Percentiles rank a stretch among this genome's conserved stretches.
Conservation (phyloP, 2,888 invertebrate genomes). For the Cerceris ruficornis region DNA sequence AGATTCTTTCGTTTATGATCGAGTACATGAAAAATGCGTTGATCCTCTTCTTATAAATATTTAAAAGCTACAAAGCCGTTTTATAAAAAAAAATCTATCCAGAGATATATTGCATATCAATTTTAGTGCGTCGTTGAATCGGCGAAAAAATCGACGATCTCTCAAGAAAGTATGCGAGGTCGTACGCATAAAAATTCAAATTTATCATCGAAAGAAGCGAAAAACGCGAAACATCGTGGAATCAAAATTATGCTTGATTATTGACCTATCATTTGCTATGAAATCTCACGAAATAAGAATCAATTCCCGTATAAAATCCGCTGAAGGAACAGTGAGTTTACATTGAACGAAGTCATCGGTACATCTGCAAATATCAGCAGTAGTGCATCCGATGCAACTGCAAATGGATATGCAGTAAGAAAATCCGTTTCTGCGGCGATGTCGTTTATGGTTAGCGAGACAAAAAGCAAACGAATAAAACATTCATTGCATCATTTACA, state of each 20-base stretch:
- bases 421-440: constrained; percentile 8
- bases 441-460: constrained; percentile 17
- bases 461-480: constrained; percentile 7
- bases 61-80: too few relatives aligned
- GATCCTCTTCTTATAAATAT: too few relatives aligned
- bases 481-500: background rate
- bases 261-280: constrained; percentile 36
- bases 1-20: too few relatives aligned
- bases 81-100: too few relatives aligned
- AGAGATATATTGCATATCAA: background rate
- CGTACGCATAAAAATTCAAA: background rate
- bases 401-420: constrained; percentile 14
- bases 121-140: background rate
- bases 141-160: background rate
- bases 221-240: too few relatives aligned
- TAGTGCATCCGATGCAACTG: constrained; percentile 4
- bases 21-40: too few relatives aligned
- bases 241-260: background rate
- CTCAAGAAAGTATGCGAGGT: background rate
- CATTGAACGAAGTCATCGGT: constrained; percentile 26
- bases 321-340: constrained; percentile 25
- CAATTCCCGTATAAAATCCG: constrained; percentile 8
- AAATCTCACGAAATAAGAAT: background rate
- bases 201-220: background rate
- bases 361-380: constrained; percentile 16